Evolutionary conservation across 2,113 vertebrate species (phyloP), one percentile per base, ranked within the genome.

Genomic region (Vireo altiloquus): DNA sequence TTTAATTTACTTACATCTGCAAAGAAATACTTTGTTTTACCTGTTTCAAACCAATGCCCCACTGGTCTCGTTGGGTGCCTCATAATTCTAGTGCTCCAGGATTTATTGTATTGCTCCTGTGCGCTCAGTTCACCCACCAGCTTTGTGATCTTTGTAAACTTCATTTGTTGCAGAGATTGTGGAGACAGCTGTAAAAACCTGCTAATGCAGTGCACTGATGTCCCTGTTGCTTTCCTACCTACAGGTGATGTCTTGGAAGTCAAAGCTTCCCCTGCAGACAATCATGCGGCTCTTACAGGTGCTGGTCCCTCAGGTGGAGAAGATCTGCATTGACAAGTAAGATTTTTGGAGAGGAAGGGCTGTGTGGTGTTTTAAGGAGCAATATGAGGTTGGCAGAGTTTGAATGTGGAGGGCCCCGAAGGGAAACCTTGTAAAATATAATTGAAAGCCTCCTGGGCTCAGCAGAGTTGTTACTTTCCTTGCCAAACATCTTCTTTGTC

Each of bases 271-370:
- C 0, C 97, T 99, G 89, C 99, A 99, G 97, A 99, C 99, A 72
- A 99, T 99, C 97, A 99, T 99, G 99, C 92, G 99, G 28, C 98
- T 99, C 59, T 97, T 99, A 30, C 99, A 99, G 96, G 99, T 99
- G 69, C 97, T 99, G 82, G 99, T 99, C 11, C 99, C 99, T 35
- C 99, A 99, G 95, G 99, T 99, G 97, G 99, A 99, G 97, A 99
- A 99, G 97, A 99, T 99, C 97, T 99, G 99, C 97, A 99, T 99
- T 12, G 99, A 99, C 97, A 99, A 99, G 99, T 99, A 97, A 88
- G 15, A 13, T 54, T 78, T 63, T 11, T 63, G 31, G 27, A 37
- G 64, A 37, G 59, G 22, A 68, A 35, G 52, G 37, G 7, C 20
- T 69, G 20, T 69, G 54, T 50, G 25, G 6, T 47, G 46, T 82